Evolutionary conservation across 1,140 invertebrate species (phyloP), one percentile per base, ranked within the genome.

Genomic region (Euwallacea fornicatus): DNA sequence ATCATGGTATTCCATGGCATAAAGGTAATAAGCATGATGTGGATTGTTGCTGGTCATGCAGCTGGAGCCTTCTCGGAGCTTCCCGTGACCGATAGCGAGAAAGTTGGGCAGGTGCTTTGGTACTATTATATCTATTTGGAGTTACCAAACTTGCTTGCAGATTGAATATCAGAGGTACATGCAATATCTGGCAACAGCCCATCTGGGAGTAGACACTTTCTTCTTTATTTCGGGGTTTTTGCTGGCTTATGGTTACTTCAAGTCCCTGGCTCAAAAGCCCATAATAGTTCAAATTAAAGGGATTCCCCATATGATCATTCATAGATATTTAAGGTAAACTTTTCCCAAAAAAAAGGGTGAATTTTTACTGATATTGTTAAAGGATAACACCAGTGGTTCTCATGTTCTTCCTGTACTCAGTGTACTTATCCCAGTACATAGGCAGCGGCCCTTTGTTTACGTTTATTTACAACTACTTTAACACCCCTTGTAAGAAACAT

Each of bases 1-100:
- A 76, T 81, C 44, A 56, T 75, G 13, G 73, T 74, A 60, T 74
- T 81, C 21, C 73, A 81, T 72, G 80, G 80, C 44, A 70, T 81
- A 0, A 75, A 77, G 65, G 77, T 77, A 53, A 66, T 81, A 2
- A 80, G 78, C 63, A 81, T 79, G 63, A 55, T 77, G 44, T 81
- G 80, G 80, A 75, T 81, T 47, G 58, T 81, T 21, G 67, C 77
- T 8, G 79, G 74, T 13, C 80, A 81, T 67, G 73, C 70, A 21
- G 73, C 46, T 7, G 46, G 6, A 7, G n/a, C 44, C 0, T 67
- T 54, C 44, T 41, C 58, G 13, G 10, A 54, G 16, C 7, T 60
- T 15, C 69, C 72, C 2, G 44, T 69, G 15, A 62, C 56, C 2
- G 65, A 73, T 59, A 7, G 50, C 8, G 56, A 62, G 11, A n/a